Evolutionary conservation across 2,888 invertebrate species (phyloP), one percentile per base, ranked within the genome.

Genomic region (Achlya flavicornis): DNA sequence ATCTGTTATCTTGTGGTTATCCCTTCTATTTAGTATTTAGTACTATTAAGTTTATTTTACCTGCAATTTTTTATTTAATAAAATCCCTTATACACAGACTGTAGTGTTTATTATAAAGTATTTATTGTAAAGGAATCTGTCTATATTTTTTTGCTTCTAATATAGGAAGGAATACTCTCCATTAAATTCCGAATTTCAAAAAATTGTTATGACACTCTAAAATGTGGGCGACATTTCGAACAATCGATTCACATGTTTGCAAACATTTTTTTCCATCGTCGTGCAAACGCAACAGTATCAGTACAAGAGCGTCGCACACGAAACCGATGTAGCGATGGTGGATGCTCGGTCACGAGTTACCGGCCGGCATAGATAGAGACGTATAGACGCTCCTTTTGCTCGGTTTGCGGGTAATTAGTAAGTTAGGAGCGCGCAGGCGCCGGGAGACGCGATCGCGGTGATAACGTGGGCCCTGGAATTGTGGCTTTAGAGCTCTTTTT

Each of bases 381-480:
- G 61, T 66, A 38, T 38, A 14, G 59, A 33, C 16, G 57, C 63
- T 69, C 63, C 48, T 60, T 60, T 60, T 60, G 60, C 19, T 62
- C 60, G 68, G 66, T 73, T 77, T 73, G 68, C 73, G 62, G 72
- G 80, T 83, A 83, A 84, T 84, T 84, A 84, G 83, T 74, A 69
- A 76, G 72, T 73, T 57, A 57, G 72, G 70, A 65, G 67, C 68
- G 77, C 76, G 75, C 77, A 80, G 77, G 80, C 84, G 80, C 76
- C 77, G 73, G 67, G 68, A 68, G 63, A 60, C 61, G 63, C 64
- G 76, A 73, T 73, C 68, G 11, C 46, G 8, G 12, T 46, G 63
- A 64, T 64, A 61, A 61, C 53, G 43, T 53, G 19, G 53, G 14
- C 46, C 11, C 12, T 38, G 62, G 19, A 43, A 43, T 58, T 38